These are phyloP conservation scores for Caenorhabditis sp. DNA, from an alignment of 2,888 invertebrate species.

Conservation along the genomic window DNA sequence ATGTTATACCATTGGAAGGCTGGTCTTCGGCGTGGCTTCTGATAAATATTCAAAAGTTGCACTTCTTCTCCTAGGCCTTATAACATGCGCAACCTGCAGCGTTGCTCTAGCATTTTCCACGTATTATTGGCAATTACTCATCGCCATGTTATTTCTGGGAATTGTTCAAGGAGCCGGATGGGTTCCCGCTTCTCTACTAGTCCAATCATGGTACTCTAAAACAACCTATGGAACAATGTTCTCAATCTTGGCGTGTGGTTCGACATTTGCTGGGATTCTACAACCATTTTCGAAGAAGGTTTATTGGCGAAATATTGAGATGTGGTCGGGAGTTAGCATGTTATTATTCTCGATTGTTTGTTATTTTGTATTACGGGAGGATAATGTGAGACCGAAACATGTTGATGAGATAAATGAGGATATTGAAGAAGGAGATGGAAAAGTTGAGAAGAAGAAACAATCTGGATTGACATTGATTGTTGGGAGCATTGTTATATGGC, in stretches of 20 bases:
- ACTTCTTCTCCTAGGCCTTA: constrained; percentile 33
- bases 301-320: constrained; percentile 47
- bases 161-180: constrained; percentile 52
- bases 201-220: constrained; percentile 44
- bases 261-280: constrained; percentile 48
- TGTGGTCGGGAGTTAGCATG: constrained; percentile 34
- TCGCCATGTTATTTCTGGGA: constrained; percentile 35
- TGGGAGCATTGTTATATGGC: constrained; percentile 33
- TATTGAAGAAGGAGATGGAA: constrained; percentile 22
- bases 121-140: constrained; percentile 34
- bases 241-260: constrained; percentile 49
- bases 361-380: constrained; percentile 23
- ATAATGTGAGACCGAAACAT: constrained; percentile 26
- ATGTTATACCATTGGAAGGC: constrained; percentile 49
- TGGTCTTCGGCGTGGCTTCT: constrained; percentile 47
- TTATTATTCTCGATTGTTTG: constrained; percentile 28
- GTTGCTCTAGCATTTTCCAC: constrained; percentile 28
- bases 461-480: constrained; percentile 21
- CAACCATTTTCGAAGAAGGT: constrained; percentile 41
- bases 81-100: constrained; percentile 26
- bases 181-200: constrained; percentile 44
- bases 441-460: constrained; percentile 20
- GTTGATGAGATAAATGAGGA: constrained; percentile 10
- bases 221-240: constrained; percentile 49
- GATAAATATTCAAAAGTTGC: constrained; percentile 43